Evolutionary conservation across 2,888 invertebrate species (phyloP), one percentile per base, ranked within the genome.

Genomic region (Drosophila kambysellisi): DNA sequence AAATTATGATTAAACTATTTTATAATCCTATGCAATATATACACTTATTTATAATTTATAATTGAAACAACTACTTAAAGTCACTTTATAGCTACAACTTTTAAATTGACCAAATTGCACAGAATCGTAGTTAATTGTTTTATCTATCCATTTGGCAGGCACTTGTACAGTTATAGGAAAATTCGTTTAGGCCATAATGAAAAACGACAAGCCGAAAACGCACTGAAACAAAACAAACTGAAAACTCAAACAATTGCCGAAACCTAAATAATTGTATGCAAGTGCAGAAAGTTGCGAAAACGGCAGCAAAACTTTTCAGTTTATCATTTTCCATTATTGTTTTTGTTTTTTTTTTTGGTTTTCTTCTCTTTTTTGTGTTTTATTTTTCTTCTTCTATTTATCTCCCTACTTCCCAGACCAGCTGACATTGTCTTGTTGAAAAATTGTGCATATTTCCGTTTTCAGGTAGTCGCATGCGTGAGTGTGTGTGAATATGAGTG

Each of bases 391-490:
- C 11, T 43, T 11, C 58, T 37, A 39, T 62, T 64, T 52, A 52
- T 41, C 64, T 48, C 33, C 70, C 66, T 58, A 56, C 37, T 74
- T 81, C 54, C 60, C 69, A 69, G 63, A 46, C 75, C 54, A 64
- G 54, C 87, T 74, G 90, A 88, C 89, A 79, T 88, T 81, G 90
- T 87, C 79, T 90, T 79, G 74, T 81, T 90, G 90, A 89, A 89
- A 89, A 90, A 90, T 86, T 88, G 88, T 76, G 83, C 89, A 90
- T 90, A 86, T 90, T 86, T 90, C 87, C 84, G 89, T 85, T 85
- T 85, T 86, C 88, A 43, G 20, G 78, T 77, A 35, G 25, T 56
- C n/a, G 39, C 56, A 57, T 69, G 59, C 63, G 60, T 39, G 56
- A 60, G 54, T 58, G 61, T 56, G 39, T 43, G 43, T 35, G 59